Conservation (phyloP, 2,113 vertebrate species). For the Hemiprocne comata region DNA sequence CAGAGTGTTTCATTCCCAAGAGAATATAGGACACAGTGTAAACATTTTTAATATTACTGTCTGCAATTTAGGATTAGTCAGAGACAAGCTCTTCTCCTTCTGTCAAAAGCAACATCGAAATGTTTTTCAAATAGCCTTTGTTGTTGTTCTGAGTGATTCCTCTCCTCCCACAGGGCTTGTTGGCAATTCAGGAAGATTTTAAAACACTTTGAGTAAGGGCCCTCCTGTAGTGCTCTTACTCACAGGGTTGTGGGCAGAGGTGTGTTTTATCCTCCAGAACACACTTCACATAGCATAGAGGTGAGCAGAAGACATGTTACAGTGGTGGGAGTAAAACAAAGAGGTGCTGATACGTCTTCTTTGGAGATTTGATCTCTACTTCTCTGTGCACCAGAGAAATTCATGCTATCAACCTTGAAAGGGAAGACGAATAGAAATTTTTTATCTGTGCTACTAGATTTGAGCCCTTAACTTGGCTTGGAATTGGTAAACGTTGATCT, state of each 20-base stretch:
- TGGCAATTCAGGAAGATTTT: not conserved
- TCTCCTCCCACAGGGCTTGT: not conserved
- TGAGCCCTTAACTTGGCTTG: not conserved
- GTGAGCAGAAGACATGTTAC: not conserved
- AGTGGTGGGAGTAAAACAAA: not conserved
- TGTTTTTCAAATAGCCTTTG: not conserved
- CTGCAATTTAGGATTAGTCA: not conserved
- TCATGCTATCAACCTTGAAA: fast-evolving
- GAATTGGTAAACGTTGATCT: not conserved
- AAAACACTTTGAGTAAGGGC: not conserved
- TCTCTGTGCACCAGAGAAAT: fast-evolving
- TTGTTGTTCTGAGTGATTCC: not conserved
- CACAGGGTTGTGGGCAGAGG: not conserved
- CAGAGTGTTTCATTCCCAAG: not conserved
- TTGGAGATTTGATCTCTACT: not conserved
- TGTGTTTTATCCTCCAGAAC: not conserved
- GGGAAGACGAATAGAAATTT: not conserved
- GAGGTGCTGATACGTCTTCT: not conserved
- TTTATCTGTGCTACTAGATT: not conserved
- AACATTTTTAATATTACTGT: not conserved
- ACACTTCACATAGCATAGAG: not conserved
- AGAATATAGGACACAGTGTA: not conserved
- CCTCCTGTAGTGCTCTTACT: not conserved
- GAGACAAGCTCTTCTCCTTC: not conserved
- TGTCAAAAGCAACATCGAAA: not conserved